These are phyloP conservation scores for Zootermopsis nevadensis DNA, from an alignment of 2,888 invertebrate genomes.

Conservation along the genomic window DNA sequence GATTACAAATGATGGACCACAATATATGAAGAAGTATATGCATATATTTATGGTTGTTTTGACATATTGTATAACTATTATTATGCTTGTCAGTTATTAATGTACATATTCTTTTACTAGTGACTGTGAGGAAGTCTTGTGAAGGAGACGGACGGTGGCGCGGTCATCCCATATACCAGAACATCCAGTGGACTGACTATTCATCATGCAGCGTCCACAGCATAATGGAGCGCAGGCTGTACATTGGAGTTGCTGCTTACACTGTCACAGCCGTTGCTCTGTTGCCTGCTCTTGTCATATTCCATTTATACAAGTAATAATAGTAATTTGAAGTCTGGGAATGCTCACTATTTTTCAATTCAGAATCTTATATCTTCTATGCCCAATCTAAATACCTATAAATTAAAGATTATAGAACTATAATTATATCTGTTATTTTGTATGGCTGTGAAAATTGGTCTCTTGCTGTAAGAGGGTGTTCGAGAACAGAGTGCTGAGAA, in stretches of 20 bases:
- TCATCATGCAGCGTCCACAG: constrained; percentile 47
- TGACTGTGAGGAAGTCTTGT: constrained; percentile 44
- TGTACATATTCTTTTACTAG: constrained; percentile 2
- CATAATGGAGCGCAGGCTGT: constrained; percentile 37
- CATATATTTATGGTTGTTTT: no score
- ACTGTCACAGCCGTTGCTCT: constrained; percentile 49
- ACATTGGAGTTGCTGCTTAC: constrained; percentile 48
- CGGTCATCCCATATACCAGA: constrained; percentile 35
- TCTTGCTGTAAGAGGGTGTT: no score
- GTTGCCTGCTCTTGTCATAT: constrained; percentile 52
- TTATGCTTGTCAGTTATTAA: no score
- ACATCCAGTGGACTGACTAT: constrained; percentile 52
- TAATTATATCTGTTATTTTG: not conserved
- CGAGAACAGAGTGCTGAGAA: no score
- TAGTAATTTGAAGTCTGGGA: no score
- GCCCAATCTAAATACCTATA: not conserved
- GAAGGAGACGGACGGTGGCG: constrained; percentile 50
- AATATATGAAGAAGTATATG: no score
- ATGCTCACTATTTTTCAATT: no score
- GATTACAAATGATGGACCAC: no score
- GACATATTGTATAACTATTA: no score
- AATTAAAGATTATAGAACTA: not conserved
- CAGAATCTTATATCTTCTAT: no score
- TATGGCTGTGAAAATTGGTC: no score
- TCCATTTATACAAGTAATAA: constrained; percentile 51